Percentiles rank a stretch among this genome's conserved stretches.
phyloP scores from a whole-genome alignment of 2,113 vertebrate species.

The Ammospiza nelsoni region DNA sequence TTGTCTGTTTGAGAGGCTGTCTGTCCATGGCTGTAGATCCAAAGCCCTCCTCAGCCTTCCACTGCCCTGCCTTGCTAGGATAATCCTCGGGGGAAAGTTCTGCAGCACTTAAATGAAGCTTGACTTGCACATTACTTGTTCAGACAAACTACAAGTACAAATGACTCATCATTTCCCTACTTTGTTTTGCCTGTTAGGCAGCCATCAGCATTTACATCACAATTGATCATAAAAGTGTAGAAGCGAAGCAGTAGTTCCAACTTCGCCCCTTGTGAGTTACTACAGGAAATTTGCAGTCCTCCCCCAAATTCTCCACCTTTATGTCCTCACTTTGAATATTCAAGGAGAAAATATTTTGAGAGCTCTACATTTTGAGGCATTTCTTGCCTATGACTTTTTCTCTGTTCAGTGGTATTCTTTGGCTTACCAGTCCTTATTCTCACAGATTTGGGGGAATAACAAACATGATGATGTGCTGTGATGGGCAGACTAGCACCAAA shows the following conservation, averaged over 20 bases:
- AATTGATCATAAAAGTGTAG: slow-evolving; percentile 66
- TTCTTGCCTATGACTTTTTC: not conserved
- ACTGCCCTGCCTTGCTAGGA: slow-evolving; percentile 23
- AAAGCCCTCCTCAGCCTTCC: not conserved
- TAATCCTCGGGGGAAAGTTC: slow-evolving; percentile 12
- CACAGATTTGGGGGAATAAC: not conserved
- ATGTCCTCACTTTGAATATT: not conserved
- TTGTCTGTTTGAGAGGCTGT: not conserved
- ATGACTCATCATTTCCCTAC: slow-evolving; percentile 72
- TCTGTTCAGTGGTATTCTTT: not conserved
- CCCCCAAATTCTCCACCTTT: not conserved
- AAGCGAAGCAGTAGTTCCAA: slow-evolving; percentile 23
- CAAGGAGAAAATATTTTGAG: not conserved
- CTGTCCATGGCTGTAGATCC: not conserved
- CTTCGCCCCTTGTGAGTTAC: slow-evolving; percentile 29
- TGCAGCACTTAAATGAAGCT: slow-evolving; percentile 57
- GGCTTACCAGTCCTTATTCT: not conserved
- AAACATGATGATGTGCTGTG: not conserved
- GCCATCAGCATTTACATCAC: slow-evolving; percentile 71
- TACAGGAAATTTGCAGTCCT: not conserved
- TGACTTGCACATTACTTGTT: slow-evolving; percentile 68
- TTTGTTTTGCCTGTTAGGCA: slow-evolving; percentile 71
- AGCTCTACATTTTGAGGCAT: not conserved
- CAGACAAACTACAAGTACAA: slow-evolving; percentile 57
- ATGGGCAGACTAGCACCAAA: not conserved